Evolutionary conservation across 2,888 invertebrate genomes (phyloP).

Genomic region (Omphaloscelis lunosa): DNA sequence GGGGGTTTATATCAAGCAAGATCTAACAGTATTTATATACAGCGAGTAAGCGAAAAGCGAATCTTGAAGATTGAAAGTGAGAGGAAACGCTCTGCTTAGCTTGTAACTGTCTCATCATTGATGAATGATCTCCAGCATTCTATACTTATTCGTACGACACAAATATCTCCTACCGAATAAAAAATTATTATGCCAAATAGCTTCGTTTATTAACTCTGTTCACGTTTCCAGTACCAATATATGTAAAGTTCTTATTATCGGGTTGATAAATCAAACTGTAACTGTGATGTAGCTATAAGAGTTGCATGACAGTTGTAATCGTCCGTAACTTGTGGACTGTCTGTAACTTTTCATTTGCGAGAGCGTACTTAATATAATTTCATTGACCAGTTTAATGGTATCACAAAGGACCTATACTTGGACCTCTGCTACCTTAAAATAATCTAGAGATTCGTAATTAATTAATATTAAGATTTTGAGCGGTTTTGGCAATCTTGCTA

Average conservation of each 20-base stretch:
- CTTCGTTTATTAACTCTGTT: constrained; percentile 16
- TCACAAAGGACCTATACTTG: background rate
- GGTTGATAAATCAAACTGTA: constrained; percentile 59
- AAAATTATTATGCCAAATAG: constrained; percentile 21
- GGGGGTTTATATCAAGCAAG: constrained; percentile 1
- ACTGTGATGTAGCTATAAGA: constrained; percentile 55
- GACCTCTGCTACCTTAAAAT: background rate
- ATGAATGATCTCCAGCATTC: constrained; percentile 24
- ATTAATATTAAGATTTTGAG: background rate
- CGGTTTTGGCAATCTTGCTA: background rate
- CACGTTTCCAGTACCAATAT: constrained; percentile 36
- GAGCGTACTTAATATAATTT: background rate
- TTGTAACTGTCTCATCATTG: constrained; percentile 4
- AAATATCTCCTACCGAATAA: background rate
- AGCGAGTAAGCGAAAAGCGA: background rate
- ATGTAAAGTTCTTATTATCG: constrained; percentile 47
- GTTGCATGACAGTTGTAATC: constrained; percentile 48
- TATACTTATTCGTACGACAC: constrained; percentile 5
- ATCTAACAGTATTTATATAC: background rate
- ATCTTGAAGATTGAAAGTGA: constrained; percentile 7
- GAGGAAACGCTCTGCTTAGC: background rate
- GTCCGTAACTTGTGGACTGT: constrained; percentile 44
- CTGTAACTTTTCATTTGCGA: constrained; percentile 47
- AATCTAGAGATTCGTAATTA: background rate
- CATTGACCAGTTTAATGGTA: background rate